A percentile compares a stretch with the other conserved stretches of the same genome.
These are phyloP conservation scores for Anthophora plumipes DNA, from an alignment of 2,888 invertebrate species.

Conservation along the genomic window DNA sequence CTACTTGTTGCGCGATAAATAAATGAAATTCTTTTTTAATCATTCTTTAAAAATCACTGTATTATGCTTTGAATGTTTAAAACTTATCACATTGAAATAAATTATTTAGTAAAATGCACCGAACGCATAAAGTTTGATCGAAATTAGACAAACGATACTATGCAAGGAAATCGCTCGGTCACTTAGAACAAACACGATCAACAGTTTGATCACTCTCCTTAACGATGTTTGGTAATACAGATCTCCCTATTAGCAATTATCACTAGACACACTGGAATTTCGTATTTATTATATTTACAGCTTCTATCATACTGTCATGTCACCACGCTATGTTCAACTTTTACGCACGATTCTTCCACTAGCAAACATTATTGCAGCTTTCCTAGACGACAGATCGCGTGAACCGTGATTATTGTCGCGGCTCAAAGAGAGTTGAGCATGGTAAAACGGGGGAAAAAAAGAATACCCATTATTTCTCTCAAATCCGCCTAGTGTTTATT, in stretches of 20 bases:
- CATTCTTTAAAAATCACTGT: neutral
- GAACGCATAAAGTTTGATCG: neutral
- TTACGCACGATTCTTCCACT: constrained; percentile 36
- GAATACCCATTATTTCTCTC: constrained; percentile 59
- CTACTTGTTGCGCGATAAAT: neutral
- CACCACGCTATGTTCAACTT: constrained; percentile 76
- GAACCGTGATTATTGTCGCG: constrained; percentile 23
- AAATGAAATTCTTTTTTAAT: neutral
- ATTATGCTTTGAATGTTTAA: neutral
- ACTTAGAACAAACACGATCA: constrained; percentile 64
- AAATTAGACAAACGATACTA: constrained; percentile 24
- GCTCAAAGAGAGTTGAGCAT: constrained; percentile 73
- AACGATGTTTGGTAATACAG: constrained; percentile 58
- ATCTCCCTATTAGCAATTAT: constrained; percentile 61
- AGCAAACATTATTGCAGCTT: constrained; percentile 22
- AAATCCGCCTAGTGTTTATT: constrained; percentile 75
- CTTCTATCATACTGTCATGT: constrained; percentile 75
- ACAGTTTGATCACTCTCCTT: constrained; percentile 56
- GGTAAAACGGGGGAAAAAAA: constrained; percentile 33
- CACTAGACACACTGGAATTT: constrained; percentile 64
- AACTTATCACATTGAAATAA: neutral
- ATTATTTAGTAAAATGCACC: neutral
- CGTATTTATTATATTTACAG: constrained; percentile 73
- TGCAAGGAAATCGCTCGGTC: constrained; percentile 59
- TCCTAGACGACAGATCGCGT: constrained; percentile 20